phyloP scores from a whole-genome alignment of 2,888 invertebrate genomes.

The Notodonta ziczac region DNA sequence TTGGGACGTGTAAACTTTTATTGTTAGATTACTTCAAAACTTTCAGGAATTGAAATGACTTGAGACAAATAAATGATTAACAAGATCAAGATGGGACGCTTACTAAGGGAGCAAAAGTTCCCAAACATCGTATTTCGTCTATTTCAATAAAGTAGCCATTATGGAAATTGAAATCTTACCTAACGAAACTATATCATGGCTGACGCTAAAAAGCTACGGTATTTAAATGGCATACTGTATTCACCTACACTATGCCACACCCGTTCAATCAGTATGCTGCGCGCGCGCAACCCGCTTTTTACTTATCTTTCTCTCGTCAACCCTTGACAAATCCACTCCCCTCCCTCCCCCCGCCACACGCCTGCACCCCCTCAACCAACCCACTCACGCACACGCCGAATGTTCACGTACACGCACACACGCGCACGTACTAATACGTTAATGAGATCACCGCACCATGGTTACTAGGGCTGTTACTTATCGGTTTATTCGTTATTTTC shows the following conservation, averaged over 20 bases:
- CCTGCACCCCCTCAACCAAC: slow-evolving; percentile 10
- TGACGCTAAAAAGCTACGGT: too few relatives aligned
- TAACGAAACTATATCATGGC: too few relatives aligned
- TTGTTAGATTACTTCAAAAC: too few relatives aligned
- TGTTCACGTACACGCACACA: slow-evolving; percentile 2
- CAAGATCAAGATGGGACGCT: too few relatives aligned
- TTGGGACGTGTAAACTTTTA: too few relatives aligned
- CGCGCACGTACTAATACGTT: not conserved
- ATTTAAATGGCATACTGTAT: too few relatives aligned
- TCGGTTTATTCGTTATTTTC: too few relatives aligned
- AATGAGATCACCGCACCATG: slow-evolving; percentile 3
- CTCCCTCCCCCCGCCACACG: slow-evolving; percentile 1
- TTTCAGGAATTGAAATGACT: too few relatives aligned
- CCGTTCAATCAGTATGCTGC: slow-evolving; percentile 35
- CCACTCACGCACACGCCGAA: slow-evolving; percentile 6
- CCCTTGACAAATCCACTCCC: slow-evolving; percentile 31
- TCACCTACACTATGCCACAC: slow-evolving; percentile 11
- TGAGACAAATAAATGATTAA: too few relatives aligned
- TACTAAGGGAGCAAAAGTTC: too few relatives aligned
- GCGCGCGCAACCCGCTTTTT: slow-evolving; percentile 32
- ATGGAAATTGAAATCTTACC: not conserved
- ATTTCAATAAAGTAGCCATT: too few relatives aligned
- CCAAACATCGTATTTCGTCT: too few relatives aligned
- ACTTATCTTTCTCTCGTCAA: slow-evolving; percentile 36
- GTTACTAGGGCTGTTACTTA: not conserved